A percentile compares a stretch with the other conserved stretches of the same genome.
phyloP scores from a whole-genome alignment of 92 coral and sea anemone species.

The Desmophyllum pertusum region DNA sequence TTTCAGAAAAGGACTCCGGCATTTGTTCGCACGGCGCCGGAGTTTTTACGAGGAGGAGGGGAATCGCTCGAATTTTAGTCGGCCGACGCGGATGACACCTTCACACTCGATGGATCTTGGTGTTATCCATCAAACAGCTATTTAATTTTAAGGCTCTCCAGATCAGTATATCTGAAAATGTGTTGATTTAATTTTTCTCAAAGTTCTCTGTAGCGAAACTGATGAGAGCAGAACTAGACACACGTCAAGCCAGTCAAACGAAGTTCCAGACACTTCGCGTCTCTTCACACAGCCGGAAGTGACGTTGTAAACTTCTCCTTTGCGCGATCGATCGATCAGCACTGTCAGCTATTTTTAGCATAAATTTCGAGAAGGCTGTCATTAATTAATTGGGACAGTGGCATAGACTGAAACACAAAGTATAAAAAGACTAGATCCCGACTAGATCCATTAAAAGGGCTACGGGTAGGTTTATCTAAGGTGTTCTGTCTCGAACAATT shows the following conservation, averaged over 20 bases:
- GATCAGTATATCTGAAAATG: not conserved
- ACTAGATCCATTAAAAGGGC: too few relatives aligned
- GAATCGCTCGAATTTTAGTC: slow-evolving; percentile 29
- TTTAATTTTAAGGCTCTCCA: not conserved
- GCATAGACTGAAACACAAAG: too few relatives aligned
- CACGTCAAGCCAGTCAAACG: not conserved
- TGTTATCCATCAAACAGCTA: slow-evolving; percentile 1
- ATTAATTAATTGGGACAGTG: too few relatives aligned
- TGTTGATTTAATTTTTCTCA: not conserved
- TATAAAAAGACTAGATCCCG: too few relatives aligned
- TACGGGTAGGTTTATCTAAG: too few relatives aligned
- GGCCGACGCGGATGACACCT: not conserved
- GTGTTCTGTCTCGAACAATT: too few relatives aligned
- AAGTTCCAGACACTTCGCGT: not conserved
- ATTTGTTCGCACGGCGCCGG: slow-evolving; percentile 10
- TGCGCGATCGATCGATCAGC: too few relatives aligned
- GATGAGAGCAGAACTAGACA: too few relatives aligned
- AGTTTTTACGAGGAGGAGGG: not conserved
- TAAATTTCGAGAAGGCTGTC: too few relatives aligned
- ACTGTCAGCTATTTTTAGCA: too few relatives aligned
- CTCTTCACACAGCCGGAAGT: not conserved
- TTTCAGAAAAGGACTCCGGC: slow-evolving; percentile 43
- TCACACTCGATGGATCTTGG: not conserved
- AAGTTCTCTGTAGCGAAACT: not conserved
- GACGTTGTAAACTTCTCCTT: not conserved